phyloP scores from a whole-genome alignment of 2,113 vertebrate species.

The Chloebia gouldiae region DNA sequence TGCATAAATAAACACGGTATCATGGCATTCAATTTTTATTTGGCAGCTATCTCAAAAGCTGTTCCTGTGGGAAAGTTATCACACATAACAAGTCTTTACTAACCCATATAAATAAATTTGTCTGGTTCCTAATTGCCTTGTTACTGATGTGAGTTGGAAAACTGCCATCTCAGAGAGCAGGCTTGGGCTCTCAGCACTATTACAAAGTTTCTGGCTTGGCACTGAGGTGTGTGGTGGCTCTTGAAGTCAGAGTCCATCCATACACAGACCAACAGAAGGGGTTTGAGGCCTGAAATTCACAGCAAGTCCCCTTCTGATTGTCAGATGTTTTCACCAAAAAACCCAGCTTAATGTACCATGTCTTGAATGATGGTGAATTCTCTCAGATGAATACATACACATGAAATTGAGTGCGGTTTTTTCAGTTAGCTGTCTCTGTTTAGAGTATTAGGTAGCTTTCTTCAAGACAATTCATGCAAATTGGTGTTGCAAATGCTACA shows the following conservation, averaged over 20 bases:
- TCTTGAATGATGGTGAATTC: not conserved
- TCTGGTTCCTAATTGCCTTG: not conserved
- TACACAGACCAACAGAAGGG: not conserved
- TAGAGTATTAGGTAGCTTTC: not conserved
- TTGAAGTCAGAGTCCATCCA: not conserved
- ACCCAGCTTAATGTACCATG: not conserved
- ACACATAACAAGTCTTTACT: not conserved
- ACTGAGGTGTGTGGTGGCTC: not conserved
- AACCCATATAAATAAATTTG: constrained; percentile 41
- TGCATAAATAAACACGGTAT: constrained; percentile 35
- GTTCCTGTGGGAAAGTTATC: constrained; percentile 23
- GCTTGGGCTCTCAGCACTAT: not conserved
- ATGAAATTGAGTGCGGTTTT: not conserved
- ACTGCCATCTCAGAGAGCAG: not conserved
- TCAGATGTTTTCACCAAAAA: not conserved
- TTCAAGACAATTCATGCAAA: not conserved
- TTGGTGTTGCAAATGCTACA: not conserved
- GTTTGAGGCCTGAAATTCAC: not conserved
- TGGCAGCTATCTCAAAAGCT: constrained; percentile 41
- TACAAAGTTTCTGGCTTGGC: not conserved
- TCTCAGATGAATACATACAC: not conserved
- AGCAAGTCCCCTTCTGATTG: not conserved
- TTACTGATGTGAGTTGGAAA: constrained; percentile 3
- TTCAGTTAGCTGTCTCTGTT: not conserved
- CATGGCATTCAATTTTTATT: constrained; percentile 17